Evolutionary conservation across 1,140 invertebrate species (phyloP).

Genomic region (Cephus cinctus): DNA sequence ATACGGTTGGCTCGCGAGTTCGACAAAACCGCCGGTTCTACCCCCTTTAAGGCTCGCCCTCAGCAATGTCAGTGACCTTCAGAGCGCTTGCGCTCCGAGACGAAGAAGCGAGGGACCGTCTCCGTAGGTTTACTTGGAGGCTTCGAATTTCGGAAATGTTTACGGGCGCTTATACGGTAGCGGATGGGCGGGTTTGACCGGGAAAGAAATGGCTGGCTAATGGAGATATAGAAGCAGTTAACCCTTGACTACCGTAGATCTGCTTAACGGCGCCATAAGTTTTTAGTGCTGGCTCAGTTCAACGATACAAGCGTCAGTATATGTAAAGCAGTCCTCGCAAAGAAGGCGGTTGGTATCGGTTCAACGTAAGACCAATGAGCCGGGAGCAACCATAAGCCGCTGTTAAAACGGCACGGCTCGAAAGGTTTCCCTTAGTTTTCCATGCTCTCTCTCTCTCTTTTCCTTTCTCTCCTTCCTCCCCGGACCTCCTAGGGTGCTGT

Average conservation of each 20-base stretch:
- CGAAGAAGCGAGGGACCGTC: too few species aligned
- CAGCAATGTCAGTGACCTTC: too few species aligned
- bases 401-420: too few species aligned
- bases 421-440: not conserved
- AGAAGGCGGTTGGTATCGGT: not conserved
- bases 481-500: not conserved
- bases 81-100: too few species aligned
- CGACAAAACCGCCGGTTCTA: too few species aligned
- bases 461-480: not conserved
- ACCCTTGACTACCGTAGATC: not conserved
- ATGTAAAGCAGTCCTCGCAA: slow-evolving; percentile 9
- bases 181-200: not conserved
- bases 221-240: not conserved
- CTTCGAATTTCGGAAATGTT: not conserved
- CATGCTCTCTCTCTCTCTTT: not conserved
- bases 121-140: too few species aligned
- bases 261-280: slow-evolving; percentile 14
- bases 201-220: not conserved
- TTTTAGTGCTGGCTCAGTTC: not conserved
- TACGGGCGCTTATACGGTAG: not conserved
- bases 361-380: too few species aligned
- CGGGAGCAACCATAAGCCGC: too few species aligned
- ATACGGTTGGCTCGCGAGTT: too few species aligned
- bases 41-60: too few species aligned
- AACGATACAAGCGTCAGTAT: slow-evolving; percentile 7